Evolutionary conservation across 2,797 vertebrate genomes (phyloP).

Genomic region (Borostomias antarcticus): DNA sequence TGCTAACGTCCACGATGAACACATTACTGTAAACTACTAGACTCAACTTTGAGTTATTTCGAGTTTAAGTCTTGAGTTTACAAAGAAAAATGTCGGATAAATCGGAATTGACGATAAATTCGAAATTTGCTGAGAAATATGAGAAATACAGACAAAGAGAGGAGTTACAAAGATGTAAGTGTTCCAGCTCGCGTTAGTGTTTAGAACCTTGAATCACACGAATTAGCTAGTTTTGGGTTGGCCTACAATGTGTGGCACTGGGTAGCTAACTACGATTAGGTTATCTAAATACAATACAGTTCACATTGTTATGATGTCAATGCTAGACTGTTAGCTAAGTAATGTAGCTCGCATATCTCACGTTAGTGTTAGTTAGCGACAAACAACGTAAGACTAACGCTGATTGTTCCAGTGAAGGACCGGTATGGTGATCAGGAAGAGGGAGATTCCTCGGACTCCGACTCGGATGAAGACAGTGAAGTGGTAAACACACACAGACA

Average conservation of each 20-base stretch:
- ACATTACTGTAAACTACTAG: neutral
- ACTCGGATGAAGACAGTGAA: slow-evolving; percentile 79
- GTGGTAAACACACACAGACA: too few species aligned
- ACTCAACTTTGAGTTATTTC: rapidly evolving
- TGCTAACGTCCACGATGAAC: slow-evolving; percentile 5
- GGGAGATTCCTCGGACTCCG: slow-evolving; percentile 76
- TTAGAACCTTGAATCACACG: too few species aligned
- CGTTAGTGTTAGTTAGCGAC: too few species aligned
- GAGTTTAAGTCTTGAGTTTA: neutral
- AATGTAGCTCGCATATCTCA: too few species aligned
- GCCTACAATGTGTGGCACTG: too few species aligned
- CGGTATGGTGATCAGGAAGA: slow-evolving; percentile 78
- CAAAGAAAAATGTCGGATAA: slow-evolving; percentile 61
- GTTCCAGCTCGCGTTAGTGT: neutral
- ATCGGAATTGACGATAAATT: slow-evolving; percentile 80
- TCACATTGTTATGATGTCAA: too few species aligned
- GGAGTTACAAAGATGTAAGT: slow-evolving; percentile 89
- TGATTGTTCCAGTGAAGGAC: slow-evolving; percentile 81
- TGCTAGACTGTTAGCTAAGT: slow-evolving; percentile 33
- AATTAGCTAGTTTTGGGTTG: too few species aligned
- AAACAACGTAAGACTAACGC: neutral
- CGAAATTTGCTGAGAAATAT: slow-evolving; percentile 84
- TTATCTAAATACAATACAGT: too few species aligned
- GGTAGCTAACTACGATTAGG: too few species aligned
- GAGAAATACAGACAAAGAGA: slow-evolving; percentile 88